These are phyloP conservation scores for Prinia subflava DNA, from an alignment of 2,113 vertebrate species.

Conservation along the genomic window DNA sequence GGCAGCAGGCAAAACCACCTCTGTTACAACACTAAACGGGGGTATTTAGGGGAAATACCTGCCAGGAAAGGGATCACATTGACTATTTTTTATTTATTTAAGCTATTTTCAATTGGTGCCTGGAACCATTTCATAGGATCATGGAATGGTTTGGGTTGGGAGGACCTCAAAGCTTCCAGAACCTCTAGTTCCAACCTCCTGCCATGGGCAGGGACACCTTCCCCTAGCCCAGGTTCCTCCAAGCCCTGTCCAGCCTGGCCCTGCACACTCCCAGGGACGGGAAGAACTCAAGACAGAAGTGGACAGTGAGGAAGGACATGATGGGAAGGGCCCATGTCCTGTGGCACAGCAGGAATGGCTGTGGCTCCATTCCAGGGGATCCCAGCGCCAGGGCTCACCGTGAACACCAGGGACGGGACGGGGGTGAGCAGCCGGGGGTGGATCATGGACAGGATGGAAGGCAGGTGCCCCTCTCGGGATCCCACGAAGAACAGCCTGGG, in stretches of 20 bases:
- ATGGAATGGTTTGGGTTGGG: background rate
- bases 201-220: background rate
- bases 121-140: background rate
- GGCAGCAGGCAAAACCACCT: background rate
- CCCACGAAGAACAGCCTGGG: constrained; percentile 95
- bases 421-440: constrained; percentile 90
- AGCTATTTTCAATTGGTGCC: background rate
- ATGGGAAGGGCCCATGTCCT: background rate
- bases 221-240: background rate
- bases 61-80: background rate
- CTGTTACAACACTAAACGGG: background rate
- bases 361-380: background rate
- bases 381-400: constrained; percentile 68
- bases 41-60: background rate
- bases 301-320: background rate
- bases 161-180: background rate
- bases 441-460: constrained; percentile 95
- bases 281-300: background rate
- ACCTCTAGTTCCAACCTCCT: background rate
- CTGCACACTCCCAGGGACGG: background rate
- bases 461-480: constrained; percentile 92
- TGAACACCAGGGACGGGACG: constrained; percentile 91
- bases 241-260: background rate
- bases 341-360: background rate
- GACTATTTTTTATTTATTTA: background rate